Conservation (phyloP, 1,140 invertebrate species). For the Sweltsa coloradensis region DNA sequence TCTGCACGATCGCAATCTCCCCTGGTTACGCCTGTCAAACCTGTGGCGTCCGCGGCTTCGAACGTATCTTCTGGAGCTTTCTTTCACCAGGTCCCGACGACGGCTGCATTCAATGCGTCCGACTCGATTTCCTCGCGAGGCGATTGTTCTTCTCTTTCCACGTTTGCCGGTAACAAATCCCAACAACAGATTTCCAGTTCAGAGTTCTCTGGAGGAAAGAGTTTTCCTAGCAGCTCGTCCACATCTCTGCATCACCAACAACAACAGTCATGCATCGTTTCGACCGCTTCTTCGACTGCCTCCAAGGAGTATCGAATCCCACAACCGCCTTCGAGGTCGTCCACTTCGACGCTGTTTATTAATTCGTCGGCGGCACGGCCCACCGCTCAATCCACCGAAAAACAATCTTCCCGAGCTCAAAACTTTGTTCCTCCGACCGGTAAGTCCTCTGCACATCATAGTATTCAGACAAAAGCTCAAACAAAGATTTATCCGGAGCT, state of each 20-base stretch:
- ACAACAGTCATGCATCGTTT: conserved; percentile 58
- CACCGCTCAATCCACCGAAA: conserved; percentile 16
- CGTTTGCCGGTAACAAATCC: conserved; percentile 36
- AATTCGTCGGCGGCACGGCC: conserved; percentile 20
- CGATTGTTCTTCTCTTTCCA: conserved; percentile 33
- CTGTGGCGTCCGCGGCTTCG: conserved; percentile 38
- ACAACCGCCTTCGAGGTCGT: conserved; percentile 25
- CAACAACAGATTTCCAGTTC: conserved; percentile 34
- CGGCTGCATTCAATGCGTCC: conserved; percentile 35
- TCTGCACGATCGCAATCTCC: conserved; percentile 5
- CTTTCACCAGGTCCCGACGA: conserved; percentile 42
- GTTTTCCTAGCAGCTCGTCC: conserved; percentile 3
- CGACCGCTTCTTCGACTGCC: conserved; percentile 33
- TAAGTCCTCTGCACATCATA: conserved; percentile 28
- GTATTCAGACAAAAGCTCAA: conserved; percentile 51
- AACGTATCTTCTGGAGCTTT: conserved; percentile 31
- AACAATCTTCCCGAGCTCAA: conserved; percentile 34
- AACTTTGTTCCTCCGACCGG: conserved; percentile 18
- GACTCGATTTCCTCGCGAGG: conserved; percentile 39
- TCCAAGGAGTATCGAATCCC: conserved; percentile 48
- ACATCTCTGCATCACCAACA: conserved; percentile 30
- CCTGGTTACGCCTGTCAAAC: conserved; percentile 34
- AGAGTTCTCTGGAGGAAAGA: conserved; percentile 6
- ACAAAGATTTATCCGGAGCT: conserved; percentile 54
- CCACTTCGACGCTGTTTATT: conserved; percentile 27